Conservation (phyloP, 1,140 invertebrate genomes). For the Drosophila albomicans region DNA sequence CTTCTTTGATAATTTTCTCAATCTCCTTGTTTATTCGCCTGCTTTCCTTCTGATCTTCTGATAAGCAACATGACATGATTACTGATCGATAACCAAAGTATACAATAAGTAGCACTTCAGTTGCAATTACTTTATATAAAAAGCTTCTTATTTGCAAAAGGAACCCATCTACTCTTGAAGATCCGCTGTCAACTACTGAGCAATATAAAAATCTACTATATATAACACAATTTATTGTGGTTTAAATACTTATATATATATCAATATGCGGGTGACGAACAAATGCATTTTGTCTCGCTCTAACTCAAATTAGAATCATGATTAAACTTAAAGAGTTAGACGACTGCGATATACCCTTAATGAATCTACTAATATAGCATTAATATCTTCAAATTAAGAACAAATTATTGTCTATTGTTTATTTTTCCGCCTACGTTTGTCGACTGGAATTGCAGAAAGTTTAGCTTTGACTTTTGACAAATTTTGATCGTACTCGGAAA, state of each 20-base stretch:
- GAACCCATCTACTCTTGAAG: not conserved
- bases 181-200: not conserved
- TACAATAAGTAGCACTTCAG: not conserved
- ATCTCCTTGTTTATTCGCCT: not conserved
- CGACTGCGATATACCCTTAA: not conserved
- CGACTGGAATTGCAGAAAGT: too few species aligned
- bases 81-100: not conserved
- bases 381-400: too few species aligned
- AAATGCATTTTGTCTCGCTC: not conserved
- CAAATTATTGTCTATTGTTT: too few species aligned
- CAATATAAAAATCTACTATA: not conserved
- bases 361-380: not conserved
- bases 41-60: not conserved
- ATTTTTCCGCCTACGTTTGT: too few species aligned
- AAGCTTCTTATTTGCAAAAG: not conserved
- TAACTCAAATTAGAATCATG: not conserved
- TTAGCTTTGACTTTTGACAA: too few species aligned
- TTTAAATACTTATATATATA: not conserved
- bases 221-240: not conserved
- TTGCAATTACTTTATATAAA: not conserved
- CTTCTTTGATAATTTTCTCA: not conserved
- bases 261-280: not conserved
- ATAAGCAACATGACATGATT: not conserved
- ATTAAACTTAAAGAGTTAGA: not conserved
- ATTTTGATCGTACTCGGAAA: slow-evolving; percentile 95